Percentiles rank a stretch among this genome's conserved stretches.
Evolutionary conservation across 2,113 vertebrate species (phyloP).

Genomic region (Rhodinocichla rosea): DNA sequence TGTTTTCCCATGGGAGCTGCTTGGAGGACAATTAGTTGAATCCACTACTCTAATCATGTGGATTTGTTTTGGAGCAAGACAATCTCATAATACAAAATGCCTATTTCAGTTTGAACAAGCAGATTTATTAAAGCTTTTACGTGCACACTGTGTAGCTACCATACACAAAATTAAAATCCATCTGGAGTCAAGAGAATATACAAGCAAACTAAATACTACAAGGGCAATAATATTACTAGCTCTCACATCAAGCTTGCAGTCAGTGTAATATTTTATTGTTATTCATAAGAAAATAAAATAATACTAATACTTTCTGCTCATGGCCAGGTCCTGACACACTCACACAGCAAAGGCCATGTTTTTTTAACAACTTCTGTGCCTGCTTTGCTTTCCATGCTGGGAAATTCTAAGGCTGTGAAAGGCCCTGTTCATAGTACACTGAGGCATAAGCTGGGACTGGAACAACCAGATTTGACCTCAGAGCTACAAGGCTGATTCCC

Average conservation of each 20-base stretch:
- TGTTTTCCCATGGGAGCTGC: conserved; percentile 49
- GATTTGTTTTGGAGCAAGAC: conserved; percentile 60
- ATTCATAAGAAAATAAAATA: conserved; percentile 51
- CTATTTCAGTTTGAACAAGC: conserved; percentile 58
- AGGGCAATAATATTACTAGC: conserved; percentile 26
- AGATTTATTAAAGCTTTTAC: conserved; percentile 65
- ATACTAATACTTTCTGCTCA: neutral
- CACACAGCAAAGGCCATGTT: neutral
- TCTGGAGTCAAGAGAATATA: conserved; percentile 55
- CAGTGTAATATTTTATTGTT: conserved; percentile 42
- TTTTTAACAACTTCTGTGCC: neutral
- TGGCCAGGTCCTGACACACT: neutral
- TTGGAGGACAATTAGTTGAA: conserved; percentile 66
- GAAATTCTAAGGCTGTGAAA: neutral
- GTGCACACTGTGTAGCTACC: neutral
- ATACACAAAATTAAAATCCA: conserved; percentile 57
- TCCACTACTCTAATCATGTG: conserved; percentile 50
- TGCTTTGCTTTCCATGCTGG: neutral
- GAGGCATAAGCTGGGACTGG: neutral
- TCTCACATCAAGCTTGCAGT: conserved; percentile 14
- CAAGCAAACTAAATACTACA: conserved; percentile 55
- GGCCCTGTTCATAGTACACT: too few species aligned
- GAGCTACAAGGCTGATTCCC: accelerated
- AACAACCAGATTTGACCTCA: neutral
- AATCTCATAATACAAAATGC: conserved; percentile 54